Conservation (phyloP, 37 sponge, comb jelly and placozoan genomes). For the Agelas oroides region DNA sequence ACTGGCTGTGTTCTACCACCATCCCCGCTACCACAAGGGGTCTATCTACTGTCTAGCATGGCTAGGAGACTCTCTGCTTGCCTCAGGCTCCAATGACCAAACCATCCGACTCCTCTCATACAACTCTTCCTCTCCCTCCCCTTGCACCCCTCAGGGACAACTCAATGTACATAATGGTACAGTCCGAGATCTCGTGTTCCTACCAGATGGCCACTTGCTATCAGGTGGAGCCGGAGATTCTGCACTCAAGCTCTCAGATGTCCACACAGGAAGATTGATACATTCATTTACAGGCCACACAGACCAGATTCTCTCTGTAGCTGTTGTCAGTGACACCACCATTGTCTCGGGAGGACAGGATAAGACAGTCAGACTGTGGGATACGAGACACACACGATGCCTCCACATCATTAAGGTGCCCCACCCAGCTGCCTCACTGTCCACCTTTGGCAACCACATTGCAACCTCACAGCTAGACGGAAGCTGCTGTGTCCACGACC, state of each 20-base stretch:
- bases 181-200: constrained; percentile 80
- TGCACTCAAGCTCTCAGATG: constrained; percentile 59
- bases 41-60: constrained; percentile 95
- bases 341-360: constrained; percentile 79
- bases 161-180: constrained; percentile 63
- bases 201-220: constrained; percentile 49
- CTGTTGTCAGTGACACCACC: neutral
- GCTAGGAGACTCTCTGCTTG: constrained; percentile 73
- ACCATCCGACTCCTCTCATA: constrained; percentile 62
- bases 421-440: constrained; percentile 34
- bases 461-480: constrained; percentile 62
- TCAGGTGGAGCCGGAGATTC: constrained; percentile 81
- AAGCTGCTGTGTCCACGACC: constrained; percentile 46
- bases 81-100: constrained; percentile 95
- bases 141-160: neutral
- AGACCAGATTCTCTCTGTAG: constrained; percentile 68
- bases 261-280: constrained; percentile 21
- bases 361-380: constrained; percentile 74
- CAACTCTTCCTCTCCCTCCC: neutral
- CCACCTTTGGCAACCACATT: neutral
- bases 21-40: constrained; percentile 78
- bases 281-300: constrained; percentile 54
- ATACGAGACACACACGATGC: constrained; percentile 19
- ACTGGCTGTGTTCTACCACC: constrained; percentile 20
- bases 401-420: constrained; percentile 9